Conservation (phyloP, 2,888 invertebrate genomes). For the Xanthorhoe spadicearia region DNA sequence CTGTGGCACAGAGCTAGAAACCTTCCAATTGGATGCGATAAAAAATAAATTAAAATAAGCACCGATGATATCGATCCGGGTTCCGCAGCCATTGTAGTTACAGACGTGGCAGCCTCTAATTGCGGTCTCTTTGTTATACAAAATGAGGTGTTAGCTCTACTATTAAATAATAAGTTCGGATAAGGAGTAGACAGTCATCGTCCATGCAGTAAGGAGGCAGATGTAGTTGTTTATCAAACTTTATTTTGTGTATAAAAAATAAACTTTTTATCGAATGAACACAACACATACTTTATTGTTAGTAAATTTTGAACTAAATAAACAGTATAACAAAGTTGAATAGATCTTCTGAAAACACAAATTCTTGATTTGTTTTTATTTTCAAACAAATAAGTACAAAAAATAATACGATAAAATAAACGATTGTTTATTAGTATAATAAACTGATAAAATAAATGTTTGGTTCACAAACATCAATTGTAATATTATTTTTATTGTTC, state of each 20-base stretch:
- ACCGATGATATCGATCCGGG: constrained; percentile 80
- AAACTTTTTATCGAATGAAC: not conserved
- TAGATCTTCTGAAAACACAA: not conserved
- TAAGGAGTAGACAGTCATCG: constrained; percentile 55
- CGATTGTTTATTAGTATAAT: not conserved
- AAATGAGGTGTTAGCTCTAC: constrained; percentile 83
- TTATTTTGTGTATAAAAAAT: not conserved
- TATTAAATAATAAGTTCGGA: constrained; percentile 81
- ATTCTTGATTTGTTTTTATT: not conserved
- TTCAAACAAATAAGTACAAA: not conserved
- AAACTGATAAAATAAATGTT: not conserved
- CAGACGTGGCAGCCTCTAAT: constrained; percentile 77
- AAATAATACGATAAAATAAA: not conserved
- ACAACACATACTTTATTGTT: too few species aligned
- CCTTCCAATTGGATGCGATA: constrained; percentile 78
- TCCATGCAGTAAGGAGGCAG: constrained; percentile 17
- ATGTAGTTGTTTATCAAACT: not conserved
- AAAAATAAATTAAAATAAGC: constrained; percentile 84
- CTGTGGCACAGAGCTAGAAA: constrained; percentile 44
- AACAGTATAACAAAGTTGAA: not conserved
- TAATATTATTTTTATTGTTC: constrained; percentile 55
- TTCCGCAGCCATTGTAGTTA: constrained; percentile 73
- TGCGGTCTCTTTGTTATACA: constrained; percentile 81
- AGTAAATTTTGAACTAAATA: too few species aligned
- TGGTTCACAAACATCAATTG: not conserved